phyloP scores from a whole-genome alignment of 2,888 invertebrate genomes.

The Agonopterix alstromeriana region DNA sequence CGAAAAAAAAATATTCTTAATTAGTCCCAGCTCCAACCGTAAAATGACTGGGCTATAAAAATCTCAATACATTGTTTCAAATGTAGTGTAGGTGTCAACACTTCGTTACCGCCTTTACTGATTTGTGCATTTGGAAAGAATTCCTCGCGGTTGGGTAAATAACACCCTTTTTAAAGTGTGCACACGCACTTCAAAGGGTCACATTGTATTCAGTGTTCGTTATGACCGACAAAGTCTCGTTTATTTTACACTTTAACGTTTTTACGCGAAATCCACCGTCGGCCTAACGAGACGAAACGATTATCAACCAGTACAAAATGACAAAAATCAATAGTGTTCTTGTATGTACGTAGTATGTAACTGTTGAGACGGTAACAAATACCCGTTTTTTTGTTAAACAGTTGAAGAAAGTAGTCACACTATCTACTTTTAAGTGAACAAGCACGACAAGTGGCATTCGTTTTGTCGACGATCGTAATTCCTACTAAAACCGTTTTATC shows the following conservation, averaged over 20 bases:
- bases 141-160: constrained; percentile 33
- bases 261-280: constrained; percentile 34
- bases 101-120: background rate
- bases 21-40: too few relatives aligned
- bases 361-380: constrained; percentile 4
- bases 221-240: constrained; percentile 37
- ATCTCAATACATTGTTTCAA: too few relatives aligned
- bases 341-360: background rate
- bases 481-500: too few relatives aligned
- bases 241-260: constrained; percentile 45
- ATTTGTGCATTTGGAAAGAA: background rate
- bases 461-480: too few relatives aligned
- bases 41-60: too few relatives aligned
- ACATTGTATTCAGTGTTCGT: constrained; percentile 24
- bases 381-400: too few relatives aligned
- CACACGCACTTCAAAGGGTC: constrained; percentile 32
- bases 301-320: constrained; percentile 42
- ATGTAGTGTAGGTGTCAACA: too few relatives aligned
- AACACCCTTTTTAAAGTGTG: constrained; percentile 33
- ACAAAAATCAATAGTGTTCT: constrained; percentile 43
- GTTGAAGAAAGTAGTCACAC: too few relatives aligned
- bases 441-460: too few relatives aligned
- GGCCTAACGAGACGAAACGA: constrained; percentile 27
- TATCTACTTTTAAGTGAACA: too few relatives aligned
- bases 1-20: too few relatives aligned